Percentiles rank a stretch among this genome's conserved stretches.
Evolutionary conservation across 2,888 invertebrate genomes (phyloP).

Genomic region (Epinotia demarniana): DNA sequence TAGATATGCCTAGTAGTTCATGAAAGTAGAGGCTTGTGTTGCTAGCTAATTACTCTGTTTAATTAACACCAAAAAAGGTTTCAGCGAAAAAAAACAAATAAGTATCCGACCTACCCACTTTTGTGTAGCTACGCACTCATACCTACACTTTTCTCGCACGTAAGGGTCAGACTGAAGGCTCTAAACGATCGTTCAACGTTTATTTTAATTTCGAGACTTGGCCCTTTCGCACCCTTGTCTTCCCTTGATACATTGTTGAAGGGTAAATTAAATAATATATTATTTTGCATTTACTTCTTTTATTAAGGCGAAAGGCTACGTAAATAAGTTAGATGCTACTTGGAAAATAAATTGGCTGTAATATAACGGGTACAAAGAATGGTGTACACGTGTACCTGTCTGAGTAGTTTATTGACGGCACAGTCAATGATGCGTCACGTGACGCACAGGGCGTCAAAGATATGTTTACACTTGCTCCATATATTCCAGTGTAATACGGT

Average conservation of each 20-base stretch:
- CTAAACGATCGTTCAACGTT: conserved; percentile 48
- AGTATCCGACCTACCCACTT: conserved; percentile 3
- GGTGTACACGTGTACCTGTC: background rate
- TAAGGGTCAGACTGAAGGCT: conserved; percentile 44
- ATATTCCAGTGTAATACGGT: too few relatives aligned
- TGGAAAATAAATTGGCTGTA: conserved; percentile 42
- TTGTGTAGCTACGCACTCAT: conserved; percentile 5
- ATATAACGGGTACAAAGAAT: conserved; percentile 29
- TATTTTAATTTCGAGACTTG: conserved; percentile 47
- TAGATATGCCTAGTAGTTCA: background rate
- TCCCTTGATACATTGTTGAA: conserved; percentile 47
- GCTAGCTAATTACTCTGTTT: background rate
- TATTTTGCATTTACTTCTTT: conserved; percentile 44
- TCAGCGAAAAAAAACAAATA: conserved; percentile 22
- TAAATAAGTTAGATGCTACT: conserved; percentile 36
- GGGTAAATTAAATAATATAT: conserved; percentile 47
- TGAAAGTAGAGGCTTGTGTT: background rate
- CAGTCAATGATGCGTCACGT: background rate
- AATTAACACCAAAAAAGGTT: conserved; percentile 5
- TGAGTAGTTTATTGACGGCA: background rate
- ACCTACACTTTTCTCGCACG: conserved; percentile 30
- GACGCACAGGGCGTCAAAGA: too few relatives aligned
- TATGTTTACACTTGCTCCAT: too few relatives aligned
- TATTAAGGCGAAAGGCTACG: conserved; percentile 43
- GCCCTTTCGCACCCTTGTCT: conserved; percentile 47